A percentile compares a stretch with the other conserved stretches of the same genome.
phyloP scores from a whole-genome alignment of 1,140 invertebrate species.

The Solen grandis region DNA sequence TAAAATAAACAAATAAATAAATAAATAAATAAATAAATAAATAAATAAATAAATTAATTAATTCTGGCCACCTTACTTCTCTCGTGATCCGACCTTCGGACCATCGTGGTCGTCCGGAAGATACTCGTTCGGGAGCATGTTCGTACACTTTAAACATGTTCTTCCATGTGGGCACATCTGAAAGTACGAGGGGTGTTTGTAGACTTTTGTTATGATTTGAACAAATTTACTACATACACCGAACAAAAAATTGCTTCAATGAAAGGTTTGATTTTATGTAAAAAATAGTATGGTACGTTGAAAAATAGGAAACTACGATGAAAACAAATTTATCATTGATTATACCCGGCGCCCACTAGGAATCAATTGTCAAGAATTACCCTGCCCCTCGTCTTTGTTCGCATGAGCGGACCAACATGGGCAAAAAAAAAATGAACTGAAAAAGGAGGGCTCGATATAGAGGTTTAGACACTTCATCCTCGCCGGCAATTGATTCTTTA shows the following conservation, averaged over 20 bases:
- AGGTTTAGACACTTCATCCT: slow-evolving; percentile 34
- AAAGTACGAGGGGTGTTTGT: too few species aligned
- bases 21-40: too few species aligned
- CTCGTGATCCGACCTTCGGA: slow-evolving; percentile 15
- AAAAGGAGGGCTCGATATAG: slow-evolving; percentile 30
- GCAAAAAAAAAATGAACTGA: slow-evolving; percentile 26
- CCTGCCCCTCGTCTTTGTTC: slow-evolving; percentile 34
- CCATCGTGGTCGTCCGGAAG: slow-evolving; percentile 52
- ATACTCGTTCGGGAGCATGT: slow-evolving; percentile 39
- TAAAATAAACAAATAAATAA: too few species aligned
- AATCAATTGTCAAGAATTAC: too few species aligned
- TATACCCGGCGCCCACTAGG: too few species aligned
- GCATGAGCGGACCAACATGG: slow-evolving; percentile 35
- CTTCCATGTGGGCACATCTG: slow-evolving; percentile 22
- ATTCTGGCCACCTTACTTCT: too few species aligned
- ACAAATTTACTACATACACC: too few species aligned
- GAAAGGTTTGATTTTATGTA: too few species aligned
- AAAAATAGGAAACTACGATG: background rate
- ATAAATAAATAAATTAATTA: too few species aligned
- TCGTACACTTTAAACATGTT: slow-evolving; percentile 39
- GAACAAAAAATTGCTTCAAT: too few species aligned
- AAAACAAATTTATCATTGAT: too few species aligned
- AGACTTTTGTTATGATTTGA: background rate
- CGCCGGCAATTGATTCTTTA: slow-evolving; percentile 29
- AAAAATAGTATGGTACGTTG: background rate